Conservation (phyloP, 2,888 invertebrate species). For the Axea sp. region DNA sequence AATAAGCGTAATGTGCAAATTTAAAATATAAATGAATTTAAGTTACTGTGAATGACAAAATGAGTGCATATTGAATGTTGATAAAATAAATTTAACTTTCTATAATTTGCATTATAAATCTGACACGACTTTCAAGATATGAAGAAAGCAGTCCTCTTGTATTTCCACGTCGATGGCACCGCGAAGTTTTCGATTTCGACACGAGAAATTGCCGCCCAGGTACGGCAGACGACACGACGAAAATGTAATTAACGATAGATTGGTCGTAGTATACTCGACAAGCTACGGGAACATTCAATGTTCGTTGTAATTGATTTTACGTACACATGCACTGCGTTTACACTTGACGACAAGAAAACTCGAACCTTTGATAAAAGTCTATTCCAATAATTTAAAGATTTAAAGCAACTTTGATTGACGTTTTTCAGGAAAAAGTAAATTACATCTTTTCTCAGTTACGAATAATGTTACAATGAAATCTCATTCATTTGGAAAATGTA, state of each 20-base stretch:
- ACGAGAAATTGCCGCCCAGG: constrained; percentile 47
- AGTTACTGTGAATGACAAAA: too few relatives aligned
- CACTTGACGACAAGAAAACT: constrained; percentile 34
- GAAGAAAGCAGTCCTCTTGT: constrained; percentile 20
- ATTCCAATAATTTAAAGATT: constrained; percentile 14
- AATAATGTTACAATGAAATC: too few relatives aligned
- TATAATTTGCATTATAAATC: constrained; percentile 19
- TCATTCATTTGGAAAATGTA: too few relatives aligned
- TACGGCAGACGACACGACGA: constrained; percentile 34
- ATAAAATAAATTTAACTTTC: constrained; percentile 7
- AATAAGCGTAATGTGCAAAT: too few relatives aligned
- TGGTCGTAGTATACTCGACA: constrained; percentile 48
- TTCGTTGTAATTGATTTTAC: constrained; percentile 58
- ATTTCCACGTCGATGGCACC: constrained; percentile 14
- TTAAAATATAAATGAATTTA: too few relatives aligned
- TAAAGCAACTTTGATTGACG: constrained; percentile 1
- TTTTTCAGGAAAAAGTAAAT: constrained; percentile 11
- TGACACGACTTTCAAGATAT: not conserved
- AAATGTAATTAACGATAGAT: constrained; percentile 60
- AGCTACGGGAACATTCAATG: constrained; percentile 22
- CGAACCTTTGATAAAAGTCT: constrained; percentile 20
- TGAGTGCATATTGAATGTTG: too few relatives aligned
- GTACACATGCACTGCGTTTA: constrained; percentile 31
- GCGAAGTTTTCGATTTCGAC: constrained; percentile 42
- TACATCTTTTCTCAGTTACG: too few relatives aligned